These are phyloP conservation scores for Gallinago solitaria DNA, from an alignment of 2,797 vertebrate species.

Conservation along the genomic window DNA sequence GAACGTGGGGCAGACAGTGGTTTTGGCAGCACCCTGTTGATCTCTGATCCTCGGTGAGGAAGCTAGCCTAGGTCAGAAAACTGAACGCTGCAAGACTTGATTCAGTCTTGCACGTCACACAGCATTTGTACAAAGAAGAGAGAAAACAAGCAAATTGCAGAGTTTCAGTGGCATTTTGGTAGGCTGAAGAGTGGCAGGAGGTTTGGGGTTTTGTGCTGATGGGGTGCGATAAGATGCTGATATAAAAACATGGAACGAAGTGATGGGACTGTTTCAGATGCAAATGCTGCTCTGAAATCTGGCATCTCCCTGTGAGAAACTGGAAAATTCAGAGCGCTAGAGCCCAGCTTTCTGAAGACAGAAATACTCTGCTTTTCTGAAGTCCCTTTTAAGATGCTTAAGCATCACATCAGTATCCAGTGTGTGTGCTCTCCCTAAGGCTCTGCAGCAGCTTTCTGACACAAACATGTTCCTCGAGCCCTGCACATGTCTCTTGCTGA, in stretches of 20 bases:
- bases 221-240: neutral
- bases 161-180: neutral
- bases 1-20: neutral
- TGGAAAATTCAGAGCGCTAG: neutral
- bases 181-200: neutral
- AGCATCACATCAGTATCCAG: conserved; percentile 34
- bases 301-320: neutral
- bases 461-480: conserved; percentile 36
- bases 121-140: neutral
- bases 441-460: conserved; percentile 43
- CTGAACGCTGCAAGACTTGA: accelerated
- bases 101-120: accelerated
- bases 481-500: conserved; percentile 55
- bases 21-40: neutral
- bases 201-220: neutral
- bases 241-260: neutral
- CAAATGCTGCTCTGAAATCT: neutral
- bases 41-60: neutral
- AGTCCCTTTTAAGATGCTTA: conserved; percentile 28
- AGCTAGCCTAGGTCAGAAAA: neutral
- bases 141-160: neutral
- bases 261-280: neutral
- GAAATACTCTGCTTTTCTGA: neutral
- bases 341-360: neutral
- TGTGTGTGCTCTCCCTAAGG: conserved; percentile 43